phyloP scores from a whole-genome alignment of 2,888 invertebrate species.

The Augochlorella aurata region DNA sequence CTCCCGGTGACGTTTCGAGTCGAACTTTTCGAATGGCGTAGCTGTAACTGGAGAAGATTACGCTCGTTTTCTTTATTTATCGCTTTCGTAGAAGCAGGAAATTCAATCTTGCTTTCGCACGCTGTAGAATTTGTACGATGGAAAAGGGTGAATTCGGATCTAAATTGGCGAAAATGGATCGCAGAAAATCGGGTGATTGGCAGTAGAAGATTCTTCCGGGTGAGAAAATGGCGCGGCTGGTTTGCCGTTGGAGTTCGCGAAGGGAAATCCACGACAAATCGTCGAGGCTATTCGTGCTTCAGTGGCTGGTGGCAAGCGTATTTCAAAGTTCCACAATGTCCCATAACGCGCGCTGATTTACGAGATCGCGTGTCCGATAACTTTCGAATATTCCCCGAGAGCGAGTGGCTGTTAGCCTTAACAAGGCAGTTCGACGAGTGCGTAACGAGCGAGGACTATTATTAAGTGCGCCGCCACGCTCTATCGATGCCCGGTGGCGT shows the following conservation, averaged over 20 bases:
- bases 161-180: neutral
- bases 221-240: neutral
- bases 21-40: neutral
- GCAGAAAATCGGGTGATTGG: neutral
- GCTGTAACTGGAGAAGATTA: neutral
- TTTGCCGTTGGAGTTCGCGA: neutral
- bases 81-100: too few species aligned
- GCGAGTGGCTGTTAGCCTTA: slow-evolving; percentile 69
- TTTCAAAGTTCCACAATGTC: slow-evolving; percentile 66
- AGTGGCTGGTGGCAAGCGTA: slow-evolving; percentile 35
- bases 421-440: slow-evolving; percentile 70
- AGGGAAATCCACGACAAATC: slow-evolving; percentile 34
- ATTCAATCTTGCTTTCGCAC: too few species aligned
- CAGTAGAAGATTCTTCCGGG: neutral
- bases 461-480: slow-evolving; percentile 63
- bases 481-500: slow-evolving; percentile 59
- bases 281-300: slow-evolving; percentile 19
- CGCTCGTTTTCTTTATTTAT: neutral
- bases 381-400: slow-evolving; percentile 68
- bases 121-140: too few species aligned
- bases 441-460: slow-evolving; percentile 69
- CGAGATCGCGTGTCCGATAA: slow-evolving; percentile 71
- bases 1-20: neutral
- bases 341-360: slow-evolving; percentile 64
- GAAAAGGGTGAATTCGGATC: too few species aligned